Evolutionary conservation across 2,888 invertebrate species (phyloP).

Genomic region (Pheosia gnoma): DNA sequence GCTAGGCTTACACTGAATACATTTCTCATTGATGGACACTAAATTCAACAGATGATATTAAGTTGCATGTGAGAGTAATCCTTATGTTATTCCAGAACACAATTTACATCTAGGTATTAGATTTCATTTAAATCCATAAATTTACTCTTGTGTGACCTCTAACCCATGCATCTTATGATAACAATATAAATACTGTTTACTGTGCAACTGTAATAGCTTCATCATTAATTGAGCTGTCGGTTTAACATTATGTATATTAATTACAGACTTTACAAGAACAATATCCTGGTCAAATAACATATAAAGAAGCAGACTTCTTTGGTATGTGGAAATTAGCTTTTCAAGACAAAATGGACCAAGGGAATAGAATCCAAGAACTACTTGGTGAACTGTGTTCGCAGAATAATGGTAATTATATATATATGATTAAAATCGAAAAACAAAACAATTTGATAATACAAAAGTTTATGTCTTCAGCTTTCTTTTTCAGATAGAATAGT

Average conservation of each 20-base stretch:
- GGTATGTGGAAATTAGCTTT: conserved; percentile 82
- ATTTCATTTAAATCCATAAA: too few species aligned
- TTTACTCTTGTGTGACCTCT: too few species aligned
- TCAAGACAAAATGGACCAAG: conserved; percentile 84
- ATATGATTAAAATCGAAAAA: neutral
- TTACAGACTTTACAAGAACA: conserved; percentile 59
- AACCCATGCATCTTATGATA: too few species aligned
- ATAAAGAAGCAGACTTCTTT: conserved; percentile 84
- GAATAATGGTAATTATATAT: conserved; percentile 64
- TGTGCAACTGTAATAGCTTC: too few species aligned
- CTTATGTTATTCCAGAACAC: too few species aligned
- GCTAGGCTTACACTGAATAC: too few species aligned
- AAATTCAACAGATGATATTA: too few species aligned
- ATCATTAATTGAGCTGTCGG: neutral
- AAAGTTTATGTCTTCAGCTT: neutral
- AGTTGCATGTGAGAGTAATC: too few species aligned
- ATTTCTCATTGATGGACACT: too few species aligned
- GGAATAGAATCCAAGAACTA: conserved; percentile 78
- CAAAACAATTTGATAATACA: neutral
- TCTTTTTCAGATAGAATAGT: conserved; percentile 78
- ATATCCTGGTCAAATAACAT: conserved; percentile 66
- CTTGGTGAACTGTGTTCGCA: conserved; percentile 80
- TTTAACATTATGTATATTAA: neutral
- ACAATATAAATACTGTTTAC: too few species aligned
- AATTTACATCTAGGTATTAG: too few species aligned